Conservation (phyloP, 2,113 vertebrate species). For the Seriola aureovittata region DNA sequence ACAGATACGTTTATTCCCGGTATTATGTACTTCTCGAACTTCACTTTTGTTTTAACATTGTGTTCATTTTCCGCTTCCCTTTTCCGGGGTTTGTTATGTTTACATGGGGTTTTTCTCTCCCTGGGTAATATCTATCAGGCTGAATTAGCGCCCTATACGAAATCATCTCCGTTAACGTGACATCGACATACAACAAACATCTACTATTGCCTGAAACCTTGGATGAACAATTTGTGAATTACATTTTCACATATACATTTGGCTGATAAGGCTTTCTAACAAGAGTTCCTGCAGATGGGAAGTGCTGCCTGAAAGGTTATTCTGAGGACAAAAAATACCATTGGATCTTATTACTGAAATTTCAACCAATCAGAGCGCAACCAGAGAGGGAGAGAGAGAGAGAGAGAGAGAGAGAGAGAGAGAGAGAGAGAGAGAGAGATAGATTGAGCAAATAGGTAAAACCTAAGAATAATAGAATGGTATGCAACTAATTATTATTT, state of each 20-base stretch:
- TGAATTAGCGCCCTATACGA: rapidly evolving
- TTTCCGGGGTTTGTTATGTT: slow-evolving; percentile 76
- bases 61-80: slow-evolving; percentile 66
- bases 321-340: rapidly evolving
- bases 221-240: rapidly evolving
- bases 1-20: background rate
- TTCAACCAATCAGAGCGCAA: slow-evolving; percentile 51
- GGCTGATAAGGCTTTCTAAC: rapidly evolving
- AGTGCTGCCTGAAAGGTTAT: rapidly evolving
- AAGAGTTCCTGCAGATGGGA: rapidly evolving
- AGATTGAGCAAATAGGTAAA: background rate
- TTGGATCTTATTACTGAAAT: background rate
- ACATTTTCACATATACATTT: background rate
- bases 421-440: too few relatives aligned
- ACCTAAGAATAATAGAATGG: background rate
- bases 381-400: too few relatives aligned
- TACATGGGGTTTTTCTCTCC: rapidly evolving
- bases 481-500: background rate
- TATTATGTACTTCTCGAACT: slow-evolving; percentile 19
- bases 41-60: slow-evolving; percentile 29
- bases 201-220: rapidly evolving
- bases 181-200: rapidly evolving
- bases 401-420: too few relatives aligned
- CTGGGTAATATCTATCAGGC: slow-evolving; percentile 21
- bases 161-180: too few relatives aligned